These are phyloP conservation scores for Dermolepida albohirtum DNA, from an alignment of 2,888 invertebrate species.

Conservation along the genomic window DNA sequence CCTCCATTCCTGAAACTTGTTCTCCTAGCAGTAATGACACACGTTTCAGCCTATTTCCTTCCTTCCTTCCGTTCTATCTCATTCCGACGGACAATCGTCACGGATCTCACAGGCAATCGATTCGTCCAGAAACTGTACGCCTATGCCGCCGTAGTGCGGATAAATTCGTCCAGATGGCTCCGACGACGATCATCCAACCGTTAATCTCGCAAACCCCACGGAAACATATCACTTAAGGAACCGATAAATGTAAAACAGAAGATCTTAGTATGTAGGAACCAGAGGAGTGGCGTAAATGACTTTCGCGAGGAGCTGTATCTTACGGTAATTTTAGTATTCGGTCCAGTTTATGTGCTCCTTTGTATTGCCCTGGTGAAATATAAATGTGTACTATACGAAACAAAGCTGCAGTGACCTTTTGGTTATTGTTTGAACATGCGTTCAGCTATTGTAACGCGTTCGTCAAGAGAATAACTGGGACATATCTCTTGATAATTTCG, in stretches of 20 bases:
- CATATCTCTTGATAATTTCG: too few species aligned
- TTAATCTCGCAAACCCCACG: slow-evolving; percentile 14
- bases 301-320: too few species aligned
- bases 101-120: slow-evolving; percentile 19
- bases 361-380: too few species aligned
- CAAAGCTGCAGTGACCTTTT: too few species aligned
- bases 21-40: slow-evolving; percentile 12
- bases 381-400: too few species aligned
- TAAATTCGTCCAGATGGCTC: slow-evolving; percentile 25
- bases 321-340: too few species aligned
- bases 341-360: too few species aligned
- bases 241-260: slow-evolving; percentile 28
- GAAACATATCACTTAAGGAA: slow-evolving; percentile 17
- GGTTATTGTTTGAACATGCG: too few species aligned
- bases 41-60: background rate
- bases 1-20: slow-evolving; percentile 14
- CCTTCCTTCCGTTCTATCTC: background rate
- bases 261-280: background rate
- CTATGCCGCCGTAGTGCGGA: slow-evolving; percentile 5
- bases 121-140: slow-evolving; percentile 4
- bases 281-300: too few species aligned
- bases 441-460: too few species aligned
- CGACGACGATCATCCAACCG: slow-evolving; percentile 16
- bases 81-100: slow-evolving; percentile 18
- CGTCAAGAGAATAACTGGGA: too few species aligned